Evolutionary conservation across 2,797 vertebrate species (phyloP).

Genomic region (Esox masquinongy): DNA sequence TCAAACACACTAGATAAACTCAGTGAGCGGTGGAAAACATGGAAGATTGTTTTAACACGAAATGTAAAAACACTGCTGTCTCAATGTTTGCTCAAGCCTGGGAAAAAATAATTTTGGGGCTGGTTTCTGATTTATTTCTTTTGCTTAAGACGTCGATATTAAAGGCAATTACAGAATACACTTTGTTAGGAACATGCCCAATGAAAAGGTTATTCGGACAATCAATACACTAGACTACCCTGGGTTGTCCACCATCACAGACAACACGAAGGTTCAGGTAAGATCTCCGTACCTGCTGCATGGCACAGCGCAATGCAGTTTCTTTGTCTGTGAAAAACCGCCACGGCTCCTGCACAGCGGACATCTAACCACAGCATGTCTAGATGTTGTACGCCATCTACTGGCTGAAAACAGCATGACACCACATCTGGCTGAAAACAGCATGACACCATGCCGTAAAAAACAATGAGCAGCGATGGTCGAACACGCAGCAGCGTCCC

Average conservation of each 20-base stretch:
- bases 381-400: conserved; percentile 55
- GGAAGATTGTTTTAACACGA: conserved; percentile 26
- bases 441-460: not conserved
- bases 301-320: conserved; percentile 24
- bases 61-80: conserved; percentile 35
- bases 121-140: not conserved
- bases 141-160: not conserved
- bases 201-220: conserved; percentile 14
- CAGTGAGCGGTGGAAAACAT: conserved; percentile 23
- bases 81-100: not conserved
- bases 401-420: conserved; percentile 28
- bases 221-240: conserved; percentile 28
- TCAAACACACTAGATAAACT: conserved; percentile 42
- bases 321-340: conserved; percentile 60
- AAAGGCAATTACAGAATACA: conserved; percentile 13
- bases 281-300: conserved; percentile 23
- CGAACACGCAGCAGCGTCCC: not conserved
- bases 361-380: not conserved
- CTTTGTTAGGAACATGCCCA: not conserved
- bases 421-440: conserved; percentile 16
- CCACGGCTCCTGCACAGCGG: not conserved
- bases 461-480: not conserved
- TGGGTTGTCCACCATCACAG: conserved; percentile 20
- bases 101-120: not conserved
- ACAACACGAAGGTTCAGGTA: conserved; percentile 27